These are phyloP conservation scores for Gasterosteus nipponicus DNA, from an alignment of 2,113 vertebrate genomes.

Conservation along the genomic window DNA sequence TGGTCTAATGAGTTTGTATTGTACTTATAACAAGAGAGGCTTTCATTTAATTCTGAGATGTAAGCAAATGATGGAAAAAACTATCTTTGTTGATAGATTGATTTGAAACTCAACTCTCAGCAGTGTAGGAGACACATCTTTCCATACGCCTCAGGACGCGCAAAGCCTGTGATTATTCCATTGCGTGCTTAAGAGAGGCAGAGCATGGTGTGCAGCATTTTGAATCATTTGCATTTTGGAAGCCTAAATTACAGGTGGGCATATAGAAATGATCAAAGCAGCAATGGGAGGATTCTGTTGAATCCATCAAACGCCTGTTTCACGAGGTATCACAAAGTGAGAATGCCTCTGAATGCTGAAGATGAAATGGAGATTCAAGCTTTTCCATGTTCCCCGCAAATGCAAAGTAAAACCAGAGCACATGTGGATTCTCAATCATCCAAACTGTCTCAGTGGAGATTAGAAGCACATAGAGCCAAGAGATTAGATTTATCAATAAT, in stretches of 20 bases:
- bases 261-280: constrained; percentile 64
- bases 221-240: constrained; percentile 64
- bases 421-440: constrained; percentile 49
- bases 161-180: constrained; percentile 57
- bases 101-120: constrained; percentile 40
- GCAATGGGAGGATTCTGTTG: constrained; percentile 47
- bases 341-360: constrained; percentile 42
- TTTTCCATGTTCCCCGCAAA: constrained; percentile 21
- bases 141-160: constrained; percentile 43
- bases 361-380: constrained; percentile 50
- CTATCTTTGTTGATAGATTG: constrained; percentile 31
- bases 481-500: constrained; percentile 50
- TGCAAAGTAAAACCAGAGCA: constrained; percentile 33
- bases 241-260: constrained; percentile 65
- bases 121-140: constrained; percentile 39
- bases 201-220: constrained; percentile 50
- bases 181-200: constrained; percentile 55
- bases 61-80: constrained; percentile 26
- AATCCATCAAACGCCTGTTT: constrained; percentile 54
- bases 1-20: constrained; percentile 77
- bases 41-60: constrained; percentile 50
- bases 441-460: constrained; percentile 51
- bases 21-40: constrained; percentile 72
- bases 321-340: constrained; percentile 34
- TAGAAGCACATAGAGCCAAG: constrained; percentile 40